Evolutionary conservation across 1,140 invertebrate species (phyloP).

Genomic region (Ephestia elutella): DNA sequence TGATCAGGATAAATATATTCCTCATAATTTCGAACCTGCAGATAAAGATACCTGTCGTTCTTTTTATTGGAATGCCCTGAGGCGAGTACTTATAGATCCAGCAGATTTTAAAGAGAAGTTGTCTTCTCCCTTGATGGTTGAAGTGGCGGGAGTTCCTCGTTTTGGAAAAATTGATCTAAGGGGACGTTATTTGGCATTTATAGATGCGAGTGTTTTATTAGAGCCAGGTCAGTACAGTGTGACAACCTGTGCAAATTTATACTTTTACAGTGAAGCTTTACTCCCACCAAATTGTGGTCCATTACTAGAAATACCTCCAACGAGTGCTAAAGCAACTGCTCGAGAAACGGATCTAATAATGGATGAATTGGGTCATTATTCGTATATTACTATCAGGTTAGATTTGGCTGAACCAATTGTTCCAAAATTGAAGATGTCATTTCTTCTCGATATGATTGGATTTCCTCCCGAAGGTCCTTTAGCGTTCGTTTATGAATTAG

Average conservation of each 20-base stretch:
- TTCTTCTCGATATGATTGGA: conserved; percentile 45
- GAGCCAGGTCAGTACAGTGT: conserved; percentile 48
- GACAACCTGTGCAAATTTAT: conserved; percentile 42
- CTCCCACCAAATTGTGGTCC: conserved; percentile 33
- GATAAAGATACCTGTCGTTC: conserved; percentile 35
- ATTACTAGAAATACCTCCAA: conserved; percentile 51
- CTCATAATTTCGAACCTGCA: conserved; percentile 29
- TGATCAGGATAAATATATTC: conserved; percentile 47
- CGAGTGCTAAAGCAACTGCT: conserved; percentile 47
- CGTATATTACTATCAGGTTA: conserved; percentile 50
- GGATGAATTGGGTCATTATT: conserved; percentile 44
- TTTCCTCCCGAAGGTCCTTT: conserved; percentile 32
- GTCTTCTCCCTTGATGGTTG: conserved; percentile 38
- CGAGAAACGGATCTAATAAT: conserved; percentile 38
- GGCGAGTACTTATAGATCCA: conserved; percentile 47
- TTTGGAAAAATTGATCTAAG: conserved; percentile 53
- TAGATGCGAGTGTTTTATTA: conserved; percentile 49
- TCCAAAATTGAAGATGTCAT: conserved; percentile 41
- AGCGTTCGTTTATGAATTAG: conserved; percentile 31
- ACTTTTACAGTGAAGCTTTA: conserved; percentile 42
- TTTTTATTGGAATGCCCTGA: conserved; percentile 59
- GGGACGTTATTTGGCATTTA: conserved; percentile 52
- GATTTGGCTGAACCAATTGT: conserved; percentile 49
- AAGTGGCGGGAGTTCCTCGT: conserved; percentile 56
- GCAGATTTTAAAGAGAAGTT: conserved; percentile 32